phyloP scores from a whole-genome alignment of 2,113 vertebrate genomes.

The Stomatorhinus ivindoensis region DNA sequence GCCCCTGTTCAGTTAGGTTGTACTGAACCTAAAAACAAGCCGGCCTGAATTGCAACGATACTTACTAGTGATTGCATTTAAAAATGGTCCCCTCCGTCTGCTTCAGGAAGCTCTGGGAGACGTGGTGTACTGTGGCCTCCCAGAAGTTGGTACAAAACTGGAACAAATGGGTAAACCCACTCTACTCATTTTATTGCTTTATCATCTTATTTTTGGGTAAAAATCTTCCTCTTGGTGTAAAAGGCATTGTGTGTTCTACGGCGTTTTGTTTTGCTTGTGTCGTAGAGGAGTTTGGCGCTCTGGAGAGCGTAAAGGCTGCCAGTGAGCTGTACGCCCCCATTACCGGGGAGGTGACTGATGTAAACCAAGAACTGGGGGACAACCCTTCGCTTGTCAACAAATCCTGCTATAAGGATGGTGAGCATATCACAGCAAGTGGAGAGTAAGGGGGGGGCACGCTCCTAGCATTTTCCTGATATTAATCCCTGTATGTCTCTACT shows the following conservation, averaged over 20 bases:
- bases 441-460: not conserved
- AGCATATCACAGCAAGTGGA: constrained; percentile 31
- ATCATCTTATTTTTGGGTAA: not conserved
- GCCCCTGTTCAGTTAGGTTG: not conserved
- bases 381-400: constrained; percentile 91
- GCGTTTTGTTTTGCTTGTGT: not conserved
- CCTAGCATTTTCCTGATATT: not conserved
- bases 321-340: constrained; percentile 94
- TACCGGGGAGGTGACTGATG: constrained; percentile 84
- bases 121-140: constrained; percentile 93
- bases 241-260: not conserved
- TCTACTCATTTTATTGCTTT: not conserved
- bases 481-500: constrained; percentile 32
- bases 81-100: not conserved
- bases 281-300: constrained; percentile 91
- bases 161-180: constrained; percentile 74
- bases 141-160: constrained; percentile 86
- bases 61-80: not conserved
- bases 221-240: not conserved
- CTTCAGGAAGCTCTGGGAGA: constrained; percentile 87
- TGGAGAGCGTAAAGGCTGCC: constrained; percentile 97
- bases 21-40: not conserved
- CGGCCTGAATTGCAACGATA: not conserved
- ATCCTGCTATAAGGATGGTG: constrained; percentile 94
- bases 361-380: constrained; percentile 80